Evolutionary conservation across 2,797 vertebrate genomes (phyloP).

Genomic region (Myotis findleyi): DNA sequence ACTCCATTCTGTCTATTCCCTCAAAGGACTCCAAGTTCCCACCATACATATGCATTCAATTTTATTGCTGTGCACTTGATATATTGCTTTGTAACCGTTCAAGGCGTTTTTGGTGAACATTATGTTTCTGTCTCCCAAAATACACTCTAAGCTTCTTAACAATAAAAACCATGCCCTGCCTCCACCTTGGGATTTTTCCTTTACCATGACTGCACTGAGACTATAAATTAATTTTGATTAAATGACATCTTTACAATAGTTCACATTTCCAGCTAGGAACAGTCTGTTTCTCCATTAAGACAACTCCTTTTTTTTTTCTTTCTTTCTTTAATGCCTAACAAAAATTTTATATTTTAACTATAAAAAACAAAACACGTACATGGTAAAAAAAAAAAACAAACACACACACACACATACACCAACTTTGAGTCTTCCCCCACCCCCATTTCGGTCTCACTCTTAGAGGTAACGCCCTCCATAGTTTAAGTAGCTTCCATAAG

Average conservation of each 20-base stretch:
- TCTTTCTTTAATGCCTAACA: not conserved
- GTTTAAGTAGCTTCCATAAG: not conserved
- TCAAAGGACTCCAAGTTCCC: slow-evolving; percentile 75
- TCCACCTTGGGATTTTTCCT: slow-evolving; percentile 23
- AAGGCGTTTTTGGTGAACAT: slow-evolving; percentile 74
- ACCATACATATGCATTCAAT: slow-evolving; percentile 79
- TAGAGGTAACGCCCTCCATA: not conserved
- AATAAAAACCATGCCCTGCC: slow-evolving; percentile 58
- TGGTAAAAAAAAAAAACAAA: not conserved
- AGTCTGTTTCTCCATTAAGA: slow-evolving; percentile 53
- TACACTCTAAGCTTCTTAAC: slow-evolving; percentile 66
- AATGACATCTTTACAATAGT: slow-evolving; percentile 70
- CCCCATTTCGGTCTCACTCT: not conserved
- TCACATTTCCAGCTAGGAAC: slow-evolving; percentile 51
- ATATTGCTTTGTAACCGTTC: slow-evolving; percentile 72
- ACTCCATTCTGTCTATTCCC: slow-evolving; percentile 68
- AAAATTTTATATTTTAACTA: slow-evolving; percentile 52
- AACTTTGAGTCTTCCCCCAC: not conserved
- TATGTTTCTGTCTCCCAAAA: slow-evolving; percentile 71
- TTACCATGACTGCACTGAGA: slow-evolving; percentile 58
- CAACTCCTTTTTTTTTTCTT: not conserved
- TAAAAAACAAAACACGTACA: slow-evolving; percentile 40
- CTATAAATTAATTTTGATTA: slow-evolving; percentile 73
- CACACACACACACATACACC: no score
- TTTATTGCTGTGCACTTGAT: slow-evolving; percentile 74